These are phyloP conservation scores for Temnothorax ravouxi DNA, from an alignment of 2,888 invertebrate genomes.

Conservation along the genomic window DNA sequence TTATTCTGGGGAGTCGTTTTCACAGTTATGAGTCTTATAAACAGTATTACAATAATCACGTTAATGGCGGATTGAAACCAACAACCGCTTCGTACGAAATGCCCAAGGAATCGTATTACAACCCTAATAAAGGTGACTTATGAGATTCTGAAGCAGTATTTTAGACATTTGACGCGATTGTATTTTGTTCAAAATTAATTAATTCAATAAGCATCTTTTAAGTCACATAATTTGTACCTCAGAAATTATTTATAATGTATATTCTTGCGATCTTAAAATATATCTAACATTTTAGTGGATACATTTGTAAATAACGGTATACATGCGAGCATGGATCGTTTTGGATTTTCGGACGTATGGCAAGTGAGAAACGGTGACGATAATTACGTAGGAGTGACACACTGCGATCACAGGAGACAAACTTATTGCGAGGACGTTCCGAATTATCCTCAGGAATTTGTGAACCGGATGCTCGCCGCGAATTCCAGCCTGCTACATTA, in stretches of 20 bases:
- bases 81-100: neutral
- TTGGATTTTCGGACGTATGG: no score
- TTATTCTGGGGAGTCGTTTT: neutral
- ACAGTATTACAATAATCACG: neutral
- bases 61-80: neutral
- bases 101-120: neutral
- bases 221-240: neutral
- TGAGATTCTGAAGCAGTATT: neutral
- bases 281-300: neutral
- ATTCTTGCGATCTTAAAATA: neutral
- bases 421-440: constrained; percentile 14
- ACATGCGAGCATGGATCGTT: no score
- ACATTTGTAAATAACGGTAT: no score
- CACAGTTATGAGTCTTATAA: neutral
- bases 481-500: neutral
- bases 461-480: neutral
- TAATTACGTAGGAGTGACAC: neutral
- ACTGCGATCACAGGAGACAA: neutral
- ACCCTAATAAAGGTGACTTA: neutral
- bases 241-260: neutral
- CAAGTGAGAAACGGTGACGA: no score
- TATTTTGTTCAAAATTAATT: neutral
- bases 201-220: neutral
- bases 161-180: neutral
- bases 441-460: constrained; percentile 6